Base-by-base conservation (phyloP, 2,113 vertebrate genomes). In the Plotosus lineatus region DNA sequence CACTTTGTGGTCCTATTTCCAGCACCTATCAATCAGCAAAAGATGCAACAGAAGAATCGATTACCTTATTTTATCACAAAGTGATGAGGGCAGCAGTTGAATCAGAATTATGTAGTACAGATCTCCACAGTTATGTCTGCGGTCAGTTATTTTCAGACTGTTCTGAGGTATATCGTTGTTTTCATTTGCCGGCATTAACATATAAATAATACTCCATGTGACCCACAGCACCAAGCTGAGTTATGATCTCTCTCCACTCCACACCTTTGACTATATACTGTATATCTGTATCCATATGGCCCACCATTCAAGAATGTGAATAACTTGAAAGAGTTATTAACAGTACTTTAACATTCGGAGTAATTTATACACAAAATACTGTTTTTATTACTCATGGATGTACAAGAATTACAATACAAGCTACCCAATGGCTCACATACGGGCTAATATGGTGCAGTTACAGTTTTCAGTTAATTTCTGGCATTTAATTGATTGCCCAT, bases 401-500 rank as follows among this genome's bases (percentile, higher is more conserved):
- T 21, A 65, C 61, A 33, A 76, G n/a, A 38, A 15, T 23, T 56
- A 21, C 23, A 40, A 31, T 48, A 77, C 60, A 31, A 66, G 60
- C 33, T 19, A 1, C 31, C 12, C 7, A 86, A 50, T 79, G 26
- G 69, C 26, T 81, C 44, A 78, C 19, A 56, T 71, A 46, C 71
- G 65, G 82, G 78, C 83, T 82, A 19, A 81, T 71, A 85, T 82
- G 87, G 68, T 84, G 75, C 88, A 90, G 87, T 91, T 89, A 91
- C 58, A 84, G 82, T 85, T 88, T 89, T 82, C 80, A 77, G 75
- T 55, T 81, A 66, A 82, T 86, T 89, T 66, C 26, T 74, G 44
- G 83, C 11, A 80, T 85, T 86, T 87, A 82, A 72, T 66, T 90
- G 86, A 90, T 89, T 90, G 56, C 78, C 77, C 9, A 88, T 90